phyloP scores from a whole-genome alignment of 2,113 vertebrate genomes.

The Phalacrocorax carbo region DNA sequence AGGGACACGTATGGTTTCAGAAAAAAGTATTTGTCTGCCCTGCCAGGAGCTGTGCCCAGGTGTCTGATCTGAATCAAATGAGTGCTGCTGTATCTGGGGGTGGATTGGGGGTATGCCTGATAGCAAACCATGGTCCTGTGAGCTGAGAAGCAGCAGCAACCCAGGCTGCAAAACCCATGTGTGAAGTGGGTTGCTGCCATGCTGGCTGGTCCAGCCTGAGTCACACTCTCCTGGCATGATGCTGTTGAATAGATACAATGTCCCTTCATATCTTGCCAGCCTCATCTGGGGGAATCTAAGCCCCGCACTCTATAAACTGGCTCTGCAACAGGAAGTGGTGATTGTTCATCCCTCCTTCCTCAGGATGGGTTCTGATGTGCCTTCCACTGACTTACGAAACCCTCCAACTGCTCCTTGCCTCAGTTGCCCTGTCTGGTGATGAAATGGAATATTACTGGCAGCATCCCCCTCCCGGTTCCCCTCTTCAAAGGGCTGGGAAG shows the following conservation, averaged over 20 bases:
- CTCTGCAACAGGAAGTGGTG: background rate
- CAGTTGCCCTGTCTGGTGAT: background rate
- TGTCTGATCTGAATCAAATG: background rate
- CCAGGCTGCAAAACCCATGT: background rate
- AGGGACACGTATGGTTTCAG: background rate
- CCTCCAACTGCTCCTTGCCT: background rate
- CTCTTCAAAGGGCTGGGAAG: background rate
- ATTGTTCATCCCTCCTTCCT: background rate
- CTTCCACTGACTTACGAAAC: accelerated
- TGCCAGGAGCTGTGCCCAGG: background rate
- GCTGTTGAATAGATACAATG: background rate
- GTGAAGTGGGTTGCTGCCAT: background rate
- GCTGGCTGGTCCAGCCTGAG: background rate
- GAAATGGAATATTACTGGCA: background rate
- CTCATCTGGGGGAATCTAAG: background rate
- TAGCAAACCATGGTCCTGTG: background rate
- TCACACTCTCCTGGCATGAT: background rate
- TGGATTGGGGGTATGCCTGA: background rate
- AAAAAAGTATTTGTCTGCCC: background rate
- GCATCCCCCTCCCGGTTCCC: background rate
- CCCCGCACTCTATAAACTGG: background rate
- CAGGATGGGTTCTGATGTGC: background rate
- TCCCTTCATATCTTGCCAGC: background rate
- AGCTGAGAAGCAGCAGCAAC: background rate
- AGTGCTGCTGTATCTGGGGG: background rate